Percentiles rank a stretch among this genome's conserved stretches.
Evolutionary conservation across 2,113 vertebrate genomes (phyloP).

Genomic region (Calidris pugnax): DNA sequence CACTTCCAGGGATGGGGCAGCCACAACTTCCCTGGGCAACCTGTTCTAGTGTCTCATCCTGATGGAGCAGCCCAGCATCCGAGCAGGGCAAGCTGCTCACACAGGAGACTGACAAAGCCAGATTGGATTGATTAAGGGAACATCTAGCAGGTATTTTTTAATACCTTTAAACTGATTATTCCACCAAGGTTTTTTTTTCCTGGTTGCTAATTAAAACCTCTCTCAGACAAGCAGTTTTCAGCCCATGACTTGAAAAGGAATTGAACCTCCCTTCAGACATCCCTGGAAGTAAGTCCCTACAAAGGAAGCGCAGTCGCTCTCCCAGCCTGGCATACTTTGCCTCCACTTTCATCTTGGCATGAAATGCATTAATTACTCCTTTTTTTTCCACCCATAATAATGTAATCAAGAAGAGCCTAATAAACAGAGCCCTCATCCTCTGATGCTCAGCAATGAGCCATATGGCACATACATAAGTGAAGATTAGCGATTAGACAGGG

Average conservation of each 20-base stretch:
- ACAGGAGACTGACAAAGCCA: not conserved
- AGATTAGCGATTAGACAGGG: not conserved
- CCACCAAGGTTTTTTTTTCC: not conserved
- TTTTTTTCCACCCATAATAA: not conserved
- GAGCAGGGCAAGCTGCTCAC: not conserved
- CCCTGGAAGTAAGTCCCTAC: not conserved
- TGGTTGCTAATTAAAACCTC: not conserved
- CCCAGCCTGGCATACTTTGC: not conserved
- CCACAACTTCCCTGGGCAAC: too few species aligned
- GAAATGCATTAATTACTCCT: not conserved
- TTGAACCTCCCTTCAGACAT: not conserved
- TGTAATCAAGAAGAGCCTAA: not conserved
- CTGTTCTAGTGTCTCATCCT: too few species aligned
- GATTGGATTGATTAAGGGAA: not conserved
- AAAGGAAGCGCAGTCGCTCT: not conserved
- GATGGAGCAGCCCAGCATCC: rapidly evolving
- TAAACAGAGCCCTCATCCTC: not conserved
- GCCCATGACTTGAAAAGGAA: conserved; percentile 16
- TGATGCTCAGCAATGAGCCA: not conserved
- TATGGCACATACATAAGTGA: not conserved
- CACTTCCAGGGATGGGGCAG: too few species aligned
- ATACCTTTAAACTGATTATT: not conserved
- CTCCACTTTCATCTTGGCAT: not conserved
- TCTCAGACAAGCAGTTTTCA: conserved; percentile 16
- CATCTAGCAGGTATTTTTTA: not conserved